Evolutionary conservation across 2,113 vertebrate species (phyloP), one percentile per base, ranked within the genome.

Genomic region (Sardina pilchardus): DNA sequence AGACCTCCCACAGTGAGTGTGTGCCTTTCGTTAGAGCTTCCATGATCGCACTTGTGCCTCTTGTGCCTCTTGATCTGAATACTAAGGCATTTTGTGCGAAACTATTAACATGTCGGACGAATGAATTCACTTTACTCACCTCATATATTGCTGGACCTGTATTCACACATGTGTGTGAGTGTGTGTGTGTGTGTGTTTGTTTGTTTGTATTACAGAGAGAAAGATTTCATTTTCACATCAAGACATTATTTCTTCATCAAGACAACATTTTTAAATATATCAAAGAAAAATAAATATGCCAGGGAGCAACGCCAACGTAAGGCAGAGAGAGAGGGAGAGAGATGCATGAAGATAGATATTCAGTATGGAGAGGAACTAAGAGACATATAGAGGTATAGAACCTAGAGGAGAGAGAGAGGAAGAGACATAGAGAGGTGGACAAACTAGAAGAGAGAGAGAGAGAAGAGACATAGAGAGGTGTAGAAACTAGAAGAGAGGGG

Each of bases 401-500:
- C 3, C 44, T 44, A 44, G 44, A 44, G 44, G 44, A 84, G 83
- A 44, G 44, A 44, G 44, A 44, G 7, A 82, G 71, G 48, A 88
- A 85, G 81, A 87, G 85, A 53, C 50, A 75, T 34, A 44, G 53
- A 43, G 87, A 21, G 19, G 47, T 75, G 26, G 42, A 71, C 82
- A 19, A 24, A 6, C 24, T 26, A 45, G 75, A 42, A 44, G 47
- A 50, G 82, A 88, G 85, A 50, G 24, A 26, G 47, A 85, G 45
- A 80, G 85, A 83, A 26, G 63, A 67, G 81, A 26, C 81, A n/a
- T 7, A 14, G 71, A 84, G 59, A 34, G 78, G 80, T 89, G 81
- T 85, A 92, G 93, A 94, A 24, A 6, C n/a, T 26, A 45, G 75
- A 36, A 44, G 47, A 67, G 82, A 88, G 85, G 82, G 83, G 39